Evolutionary conservation across 1,140 invertebrate species (phyloP).

Genomic region (Drosophila suzukii): DNA sequence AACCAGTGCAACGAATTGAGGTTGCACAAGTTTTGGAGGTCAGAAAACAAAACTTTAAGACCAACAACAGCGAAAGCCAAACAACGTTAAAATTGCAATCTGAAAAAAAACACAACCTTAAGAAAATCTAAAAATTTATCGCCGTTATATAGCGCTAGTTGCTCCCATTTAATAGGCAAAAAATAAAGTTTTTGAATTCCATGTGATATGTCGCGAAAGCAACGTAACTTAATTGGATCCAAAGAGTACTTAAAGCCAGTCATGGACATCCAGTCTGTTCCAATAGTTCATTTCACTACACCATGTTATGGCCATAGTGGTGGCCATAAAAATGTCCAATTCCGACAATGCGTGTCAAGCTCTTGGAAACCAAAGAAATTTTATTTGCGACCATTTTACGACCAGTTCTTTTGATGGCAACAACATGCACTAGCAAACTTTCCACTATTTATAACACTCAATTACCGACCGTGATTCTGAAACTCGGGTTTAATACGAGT

Average conservation of each 20-base stretch:
- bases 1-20: constrained; percentile 28
- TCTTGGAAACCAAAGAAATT: constrained; percentile 29
- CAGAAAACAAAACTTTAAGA: constrained; percentile 34
- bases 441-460: constrained; percentile 41
- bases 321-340: constrained; percentile 38
- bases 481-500: not conserved
- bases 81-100: constrained; percentile 18
- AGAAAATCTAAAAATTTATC: constrained; percentile 6
- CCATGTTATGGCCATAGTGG: not conserved
- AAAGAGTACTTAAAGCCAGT: not conserved
- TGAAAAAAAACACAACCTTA: constrained; percentile 22
- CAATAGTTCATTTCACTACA: constrained; percentile 8
- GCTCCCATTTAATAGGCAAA: not conserved
- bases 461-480: constrained; percentile 21
- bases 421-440: constrained; percentile 26
- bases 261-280: not conserved
- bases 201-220: not conserved
- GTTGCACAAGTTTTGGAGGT: constrained; percentile 63
- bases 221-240: constrained; percentile 7
- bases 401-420: constrained; percentile 25
- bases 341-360: constrained; percentile 25
- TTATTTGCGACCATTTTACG: constrained; percentile 41
- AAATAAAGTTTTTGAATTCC: constrained; percentile 14
- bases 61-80: constrained; percentile 13
- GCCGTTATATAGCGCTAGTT: not conserved